Evolutionary conservation across 2,113 vertebrate genomes (phyloP).

Genomic region (Brachirus orientalis): DNA sequence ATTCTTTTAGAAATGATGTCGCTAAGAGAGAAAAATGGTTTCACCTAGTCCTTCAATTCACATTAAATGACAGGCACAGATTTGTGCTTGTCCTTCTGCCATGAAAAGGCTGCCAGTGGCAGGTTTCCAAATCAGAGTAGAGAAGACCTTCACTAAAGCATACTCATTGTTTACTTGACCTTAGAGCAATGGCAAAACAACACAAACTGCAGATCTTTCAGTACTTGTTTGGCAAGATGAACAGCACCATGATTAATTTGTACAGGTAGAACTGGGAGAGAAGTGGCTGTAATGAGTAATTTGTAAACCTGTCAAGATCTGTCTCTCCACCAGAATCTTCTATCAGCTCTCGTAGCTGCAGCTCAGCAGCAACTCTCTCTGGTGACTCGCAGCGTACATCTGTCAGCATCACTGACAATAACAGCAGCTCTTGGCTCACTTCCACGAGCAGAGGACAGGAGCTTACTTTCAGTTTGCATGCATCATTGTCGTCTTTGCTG

Average conservation of each 20-base stretch:
- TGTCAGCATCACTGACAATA: conserved; percentile 56
- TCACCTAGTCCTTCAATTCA: background rate
- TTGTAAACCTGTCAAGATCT: conserved; percentile 59
- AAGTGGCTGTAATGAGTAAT: conserved; percentile 55
- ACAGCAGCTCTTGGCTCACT: conserved; percentile 47
- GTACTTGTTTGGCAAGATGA: conserved; percentile 31
- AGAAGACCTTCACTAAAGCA: conserved; percentile 39
- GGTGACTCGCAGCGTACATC: conserved; percentile 46
- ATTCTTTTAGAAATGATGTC: background rate
- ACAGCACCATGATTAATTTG: conserved; percentile 15
- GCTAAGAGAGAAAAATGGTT: background rate
- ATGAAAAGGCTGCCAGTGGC: conserved; percentile 11
- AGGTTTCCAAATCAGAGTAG: background rate
- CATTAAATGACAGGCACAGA: background rate
- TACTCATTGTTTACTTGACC: conserved; percentile 40
- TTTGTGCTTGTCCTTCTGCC: conserved; percentile 32
- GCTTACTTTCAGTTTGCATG: conserved; percentile 33
- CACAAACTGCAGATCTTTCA: conserved; percentile 5
- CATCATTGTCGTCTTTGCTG: conserved; percentile 23
- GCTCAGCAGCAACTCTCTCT: conserved; percentile 19
- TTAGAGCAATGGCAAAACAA: conserved; percentile 41
- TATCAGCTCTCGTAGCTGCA: conserved; percentile 59
- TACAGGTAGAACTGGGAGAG: conserved; percentile 4
- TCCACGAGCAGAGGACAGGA: conserved; percentile 28
- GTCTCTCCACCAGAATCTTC: conserved; percentile 48